phyloP scores from a whole-genome alignment of 2,797 vertebrate genomes.

The Sphenodon punctatus region DNA sequence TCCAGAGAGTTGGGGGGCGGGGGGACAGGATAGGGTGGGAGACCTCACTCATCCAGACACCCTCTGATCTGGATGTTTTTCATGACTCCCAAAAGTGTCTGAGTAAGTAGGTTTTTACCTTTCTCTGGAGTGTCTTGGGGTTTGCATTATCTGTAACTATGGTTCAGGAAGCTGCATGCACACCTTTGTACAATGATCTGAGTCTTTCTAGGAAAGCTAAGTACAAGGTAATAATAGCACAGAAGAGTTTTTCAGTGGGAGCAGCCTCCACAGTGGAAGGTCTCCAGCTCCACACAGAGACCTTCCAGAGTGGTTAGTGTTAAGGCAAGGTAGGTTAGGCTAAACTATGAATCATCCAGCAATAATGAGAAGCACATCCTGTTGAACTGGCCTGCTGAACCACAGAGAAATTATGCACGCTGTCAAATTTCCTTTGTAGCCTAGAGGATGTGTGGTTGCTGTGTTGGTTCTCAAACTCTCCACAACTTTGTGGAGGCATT shows the following conservation, averaged over 20 bases:
- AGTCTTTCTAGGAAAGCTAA: background rate
- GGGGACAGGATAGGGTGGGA: too few species aligned
- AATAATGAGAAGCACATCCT: rapidly evolving
- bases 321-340: background rate
- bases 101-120: too few species aligned
- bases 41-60: too few species aligned
- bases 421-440: background rate
- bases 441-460: too few species aligned
- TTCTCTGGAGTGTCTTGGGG: too few species aligned
- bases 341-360: background rate
- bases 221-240: background rate
- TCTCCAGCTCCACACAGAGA: background rate
- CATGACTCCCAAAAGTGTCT: too few species aligned
- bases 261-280: too few species aligned
- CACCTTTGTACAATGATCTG: background rate
- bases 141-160: too few species aligned
- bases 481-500: too few species aligned
- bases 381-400: rapidly evolving
- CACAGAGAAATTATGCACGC: background rate
- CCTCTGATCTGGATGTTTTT: too few species aligned
- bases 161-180: too few species aligned
- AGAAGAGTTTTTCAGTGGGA: background rate
- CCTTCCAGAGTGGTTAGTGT: background rate
- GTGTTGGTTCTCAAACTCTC: too few species aligned
- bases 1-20: background rate